Percentiles rank a stretch among this genome's conserved stretches.
These are phyloP conservation scores for Malaclemys terrapin DNA, from an alignment of 2,113 vertebrate species.

Conservation along the genomic window DNA sequence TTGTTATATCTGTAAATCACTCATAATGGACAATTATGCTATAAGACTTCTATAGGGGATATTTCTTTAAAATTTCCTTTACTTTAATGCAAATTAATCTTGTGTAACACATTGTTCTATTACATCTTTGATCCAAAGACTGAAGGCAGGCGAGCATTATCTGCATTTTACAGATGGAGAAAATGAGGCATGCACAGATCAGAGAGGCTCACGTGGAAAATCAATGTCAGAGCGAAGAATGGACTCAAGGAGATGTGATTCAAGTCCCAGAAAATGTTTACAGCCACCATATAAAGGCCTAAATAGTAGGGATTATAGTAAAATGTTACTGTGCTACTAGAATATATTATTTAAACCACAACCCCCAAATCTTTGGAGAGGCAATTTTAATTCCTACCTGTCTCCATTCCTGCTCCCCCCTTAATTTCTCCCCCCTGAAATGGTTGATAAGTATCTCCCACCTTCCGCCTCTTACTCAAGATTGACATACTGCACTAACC, in stretches of 20 bases:
- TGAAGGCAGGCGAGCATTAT: background rate
- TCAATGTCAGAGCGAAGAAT: background rate
- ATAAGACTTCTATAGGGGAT: background rate
- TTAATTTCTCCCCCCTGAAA: background rate
- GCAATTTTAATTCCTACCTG: too few relatives aligned
- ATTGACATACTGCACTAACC: background rate
- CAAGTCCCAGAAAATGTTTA: too few relatives aligned
- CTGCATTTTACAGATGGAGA: background rate
- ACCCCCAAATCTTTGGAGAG: too few relatives aligned
- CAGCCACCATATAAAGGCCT: too few relatives aligned
- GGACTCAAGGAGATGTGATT: background rate
- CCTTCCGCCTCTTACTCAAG: background rate
- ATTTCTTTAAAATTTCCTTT: too few relatives aligned
- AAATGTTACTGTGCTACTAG: too few relatives aligned
- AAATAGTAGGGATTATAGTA: too few relatives aligned
- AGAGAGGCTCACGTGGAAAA: background rate
- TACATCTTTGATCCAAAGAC: too few relatives aligned
- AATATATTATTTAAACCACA: too few relatives aligned
- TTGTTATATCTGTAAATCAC: background rate
- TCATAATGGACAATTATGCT: background rate
- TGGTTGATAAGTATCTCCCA: background rate
- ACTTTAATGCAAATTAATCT: too few relatives aligned
- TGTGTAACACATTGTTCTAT: too few relatives aligned
- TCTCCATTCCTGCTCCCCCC: too few relatives aligned
- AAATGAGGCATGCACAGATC: background rate